Evolutionary conservation across 2,888 invertebrate genomes (phyloP).

Genomic region (Brenthis ino): DNA sequence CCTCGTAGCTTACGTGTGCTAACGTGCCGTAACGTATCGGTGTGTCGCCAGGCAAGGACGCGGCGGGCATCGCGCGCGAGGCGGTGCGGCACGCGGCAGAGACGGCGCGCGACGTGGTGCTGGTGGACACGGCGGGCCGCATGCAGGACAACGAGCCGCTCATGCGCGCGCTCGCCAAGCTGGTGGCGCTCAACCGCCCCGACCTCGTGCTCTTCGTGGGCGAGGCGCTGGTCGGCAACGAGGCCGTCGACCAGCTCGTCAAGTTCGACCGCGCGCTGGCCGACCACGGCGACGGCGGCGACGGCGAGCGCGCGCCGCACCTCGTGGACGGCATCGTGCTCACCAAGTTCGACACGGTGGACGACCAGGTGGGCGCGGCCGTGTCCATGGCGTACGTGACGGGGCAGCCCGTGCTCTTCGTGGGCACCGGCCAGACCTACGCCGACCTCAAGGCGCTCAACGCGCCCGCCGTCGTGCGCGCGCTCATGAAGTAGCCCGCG

Average conservation of each 20-base stretch:
- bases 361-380: slow-evolving; percentile 99
- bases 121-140: slow-evolving; percentile 99
- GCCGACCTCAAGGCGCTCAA: slow-evolving; percentile 98
- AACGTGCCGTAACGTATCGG: too few relatives aligned
- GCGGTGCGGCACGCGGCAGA: slow-evolving; percentile 95
- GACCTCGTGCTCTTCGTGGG: slow-evolving; percentile 99
- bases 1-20: too few relatives aligned
- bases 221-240: slow-evolving; percentile 99
- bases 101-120: slow-evolving; percentile 91
- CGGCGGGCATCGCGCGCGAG: slow-evolving; percentile 98
- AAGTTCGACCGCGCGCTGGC: slow-evolving; percentile 99
- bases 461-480: slow-evolving; percentile 96
- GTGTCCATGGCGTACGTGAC: slow-evolving; percentile 99
- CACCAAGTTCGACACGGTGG: slow-evolving; percentile 99
- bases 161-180: slow-evolving; percentile 98
- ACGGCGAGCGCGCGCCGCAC: slow-evolving; percentile 91
- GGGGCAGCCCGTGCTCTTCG: slow-evolving; percentile 99
- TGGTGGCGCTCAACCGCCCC: slow-evolving; percentile 97
- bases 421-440: slow-evolving; percentile 99
- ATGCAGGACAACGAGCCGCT: slow-evolving; percentile 99
- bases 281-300: slow-evolving; percentile 90
- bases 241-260: slow-evolving; percentile 99
- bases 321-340: slow-evolving; percentile 99
- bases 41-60: slow-evolving; percentile 90
- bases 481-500: slow-evolving; percentile 91